Conservation (phyloP, 2,113 vertebrate genomes). For the Gambusia holbrooki region DNA sequence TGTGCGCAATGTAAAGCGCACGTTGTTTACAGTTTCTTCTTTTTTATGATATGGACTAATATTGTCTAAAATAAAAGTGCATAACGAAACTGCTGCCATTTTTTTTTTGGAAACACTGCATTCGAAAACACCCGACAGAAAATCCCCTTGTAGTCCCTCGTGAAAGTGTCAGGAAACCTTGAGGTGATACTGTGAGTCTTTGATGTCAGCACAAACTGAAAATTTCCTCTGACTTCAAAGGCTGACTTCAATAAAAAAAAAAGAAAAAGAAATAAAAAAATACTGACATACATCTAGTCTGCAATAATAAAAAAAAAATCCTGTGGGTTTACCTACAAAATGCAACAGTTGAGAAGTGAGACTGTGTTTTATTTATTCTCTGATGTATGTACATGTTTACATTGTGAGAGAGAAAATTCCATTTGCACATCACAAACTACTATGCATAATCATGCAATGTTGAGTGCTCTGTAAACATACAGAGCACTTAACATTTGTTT, state of each 20-base stretch:
- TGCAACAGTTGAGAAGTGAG: neutral
- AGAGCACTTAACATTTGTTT: no score
- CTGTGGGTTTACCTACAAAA: neutral
- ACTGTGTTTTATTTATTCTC: neutral
- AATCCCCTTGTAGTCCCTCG: neutral
- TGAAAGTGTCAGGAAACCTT: slow-evolving; percentile 8
- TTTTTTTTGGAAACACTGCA: neutral
- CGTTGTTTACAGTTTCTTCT: no score
- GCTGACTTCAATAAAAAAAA: neutral
- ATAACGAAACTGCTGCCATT: neutral
- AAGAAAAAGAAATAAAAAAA: neutral
- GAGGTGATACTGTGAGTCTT: slow-evolving; percentile 14
- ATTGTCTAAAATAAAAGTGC: neutral
- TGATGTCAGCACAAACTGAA: slow-evolving; percentile 12
- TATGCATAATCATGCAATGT: no score
- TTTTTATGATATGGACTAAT: no score
- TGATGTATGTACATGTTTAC: neutral
- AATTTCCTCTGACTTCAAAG: slow-evolving; percentile 22
- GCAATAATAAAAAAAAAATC: neutral
- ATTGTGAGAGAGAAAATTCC: neutral
- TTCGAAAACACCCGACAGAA: neutral
- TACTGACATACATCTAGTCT: slow-evolving; percentile 4
- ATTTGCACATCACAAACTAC: no score
- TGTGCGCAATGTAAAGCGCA: neutral
- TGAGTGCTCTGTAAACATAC: no score